Percentiles rank a stretch among this genome's conserved stretches.
These are phyloP conservation scores for Ptychoptera albimana DNA, from an alignment of 2,888 invertebrate species.

Conservation along the genomic window DNA sequence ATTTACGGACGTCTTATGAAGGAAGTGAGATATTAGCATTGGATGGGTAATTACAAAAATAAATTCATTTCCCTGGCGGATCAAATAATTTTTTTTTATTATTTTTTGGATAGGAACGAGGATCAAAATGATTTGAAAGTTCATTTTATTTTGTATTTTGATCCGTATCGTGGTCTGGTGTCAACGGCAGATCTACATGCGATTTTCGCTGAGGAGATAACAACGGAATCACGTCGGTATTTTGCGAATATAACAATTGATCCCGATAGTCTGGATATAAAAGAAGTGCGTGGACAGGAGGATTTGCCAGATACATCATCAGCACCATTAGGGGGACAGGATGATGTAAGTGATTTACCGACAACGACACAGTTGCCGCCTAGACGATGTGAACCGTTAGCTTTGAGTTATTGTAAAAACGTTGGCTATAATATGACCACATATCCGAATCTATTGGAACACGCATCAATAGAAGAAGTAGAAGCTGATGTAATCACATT, in stretches of 20 bases:
- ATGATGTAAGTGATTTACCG: conserved; percentile 24
- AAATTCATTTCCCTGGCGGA: no score
- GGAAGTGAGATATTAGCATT: conserved; percentile 68
- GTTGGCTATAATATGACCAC: conserved; percentile 65
- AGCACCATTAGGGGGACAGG: conserved; percentile 20
- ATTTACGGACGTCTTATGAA: conserved; percentile 57
- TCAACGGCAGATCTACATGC: conserved; percentile 46
- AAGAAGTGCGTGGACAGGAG: conserved; percentile 29
- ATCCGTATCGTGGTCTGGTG: conserved; percentile 55
- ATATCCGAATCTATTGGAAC: conserved; percentile 60
- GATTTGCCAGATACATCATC: conserved; percentile 26
- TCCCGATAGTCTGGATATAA: conserved; percentile 46
- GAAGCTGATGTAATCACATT: conserved; percentile 63
- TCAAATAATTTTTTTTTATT: conserved; percentile 9
- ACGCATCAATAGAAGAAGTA: conserved; percentile 42
- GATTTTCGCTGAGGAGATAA: conserved; percentile 50
- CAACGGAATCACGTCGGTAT: conserved; percentile 37
- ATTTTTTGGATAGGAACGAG: conserved; percentile 34
- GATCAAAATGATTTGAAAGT: conserved; percentile 54
- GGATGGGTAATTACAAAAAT: conserved; percentile 54
- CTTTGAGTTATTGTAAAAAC: conserved; percentile 50
- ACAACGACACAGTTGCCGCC: conserved; percentile 33
- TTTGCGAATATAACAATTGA: conserved; percentile 49
- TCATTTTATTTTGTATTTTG: conserved; percentile 73
- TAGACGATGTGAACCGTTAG: conserved; percentile 49